These are phyloP conservation scores for Platygyra sinensis DNA, from an alignment of 64 coral and sea anemone genomes.

Conservation along the genomic window DNA sequence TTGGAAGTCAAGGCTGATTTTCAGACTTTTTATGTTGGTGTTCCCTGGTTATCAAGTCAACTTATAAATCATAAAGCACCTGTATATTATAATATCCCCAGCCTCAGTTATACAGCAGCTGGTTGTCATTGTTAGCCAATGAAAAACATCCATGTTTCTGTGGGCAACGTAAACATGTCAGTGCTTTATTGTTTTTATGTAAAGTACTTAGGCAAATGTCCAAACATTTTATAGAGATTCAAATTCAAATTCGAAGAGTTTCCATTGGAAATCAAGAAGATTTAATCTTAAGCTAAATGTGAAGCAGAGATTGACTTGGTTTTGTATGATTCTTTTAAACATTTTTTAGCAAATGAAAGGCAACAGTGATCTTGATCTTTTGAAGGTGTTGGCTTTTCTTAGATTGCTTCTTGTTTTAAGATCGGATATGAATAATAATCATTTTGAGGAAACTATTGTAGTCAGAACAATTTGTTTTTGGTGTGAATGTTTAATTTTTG, in stretches of 20 bases:
- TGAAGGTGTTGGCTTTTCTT: too few relatives aligned
- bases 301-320: too few relatives aligned
- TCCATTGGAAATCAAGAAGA: neutral
- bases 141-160: neutral
- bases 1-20: too few relatives aligned
- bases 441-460: too few relatives aligned
- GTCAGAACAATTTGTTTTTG: too few relatives aligned
- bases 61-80: constrained; percentile 24
- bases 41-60: neutral
- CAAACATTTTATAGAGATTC: constrained; percentile 14
- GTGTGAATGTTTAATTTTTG: too few relatives aligned
- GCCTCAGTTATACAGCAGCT: constrained; percentile 11
- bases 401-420: too few relatives aligned
- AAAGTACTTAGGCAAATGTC: constrained; percentile 40
- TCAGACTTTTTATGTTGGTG: neutral
- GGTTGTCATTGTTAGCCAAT: constrained; percentile 12
- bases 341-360: too few relatives aligned
- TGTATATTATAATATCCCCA: neutral
- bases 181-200: constrained; percentile 20
- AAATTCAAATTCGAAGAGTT: constrained; percentile 29
- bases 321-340: too few relatives aligned
- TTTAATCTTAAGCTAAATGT: neutral
- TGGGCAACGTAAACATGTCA: constrained; percentile 12
- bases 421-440: too few relatives aligned
- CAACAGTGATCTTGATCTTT: too few relatives aligned